phyloP scores from a whole-genome alignment of 1,140 invertebrate species.

The Zaprionus capensis region DNA sequence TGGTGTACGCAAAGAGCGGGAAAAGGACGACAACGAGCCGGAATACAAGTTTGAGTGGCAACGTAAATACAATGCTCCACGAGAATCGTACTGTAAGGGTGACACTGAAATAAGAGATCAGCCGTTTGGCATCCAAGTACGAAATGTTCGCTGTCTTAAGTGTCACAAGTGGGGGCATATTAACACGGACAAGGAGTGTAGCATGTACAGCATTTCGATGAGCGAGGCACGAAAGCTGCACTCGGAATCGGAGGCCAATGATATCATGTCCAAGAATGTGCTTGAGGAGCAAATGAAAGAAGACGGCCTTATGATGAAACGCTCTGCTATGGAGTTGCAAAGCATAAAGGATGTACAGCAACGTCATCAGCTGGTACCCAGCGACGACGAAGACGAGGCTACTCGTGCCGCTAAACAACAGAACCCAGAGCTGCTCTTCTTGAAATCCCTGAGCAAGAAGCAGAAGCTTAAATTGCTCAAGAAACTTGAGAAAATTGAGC shows the following conservation, averaged over 20 bases:
- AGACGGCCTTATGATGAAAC: conserved; percentile 95
- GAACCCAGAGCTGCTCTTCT: conserved; percentile 85
- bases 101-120: conserved; percentile 98
- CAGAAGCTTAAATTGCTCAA: conserved; percentile 96
- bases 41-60: conserved; percentile 99
- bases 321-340: conserved; percentile 86
- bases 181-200: conserved; percentile 98
- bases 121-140: conserved; percentile 98
- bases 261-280: conserved; percentile 88
- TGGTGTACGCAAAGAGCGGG: conserved; percentile 95
- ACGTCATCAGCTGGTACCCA: conserved; percentile 84
- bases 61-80: conserved; percentile 98
- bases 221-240: conserved; percentile 87
- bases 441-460: conserved; percentile 93
- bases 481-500: conserved; percentile 92
- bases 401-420: conserved; percentile 79
- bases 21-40: conserved; percentile 96
- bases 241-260: conserved; percentile 86
- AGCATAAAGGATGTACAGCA: conserved; percentile 69
- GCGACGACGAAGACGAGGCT: conserved; percentile 86
- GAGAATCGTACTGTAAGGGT: conserved; percentile 98
- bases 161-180: conserved; percentile 99
- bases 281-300: conserved; percentile 96
- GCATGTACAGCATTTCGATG: conserved; percentile 94
- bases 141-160: conserved; percentile 99